Evolutionary conservation across 2,113 vertebrate species (phyloP), one percentile per base, ranked within the genome.

Genomic region (Chrysemys picta): DNA sequence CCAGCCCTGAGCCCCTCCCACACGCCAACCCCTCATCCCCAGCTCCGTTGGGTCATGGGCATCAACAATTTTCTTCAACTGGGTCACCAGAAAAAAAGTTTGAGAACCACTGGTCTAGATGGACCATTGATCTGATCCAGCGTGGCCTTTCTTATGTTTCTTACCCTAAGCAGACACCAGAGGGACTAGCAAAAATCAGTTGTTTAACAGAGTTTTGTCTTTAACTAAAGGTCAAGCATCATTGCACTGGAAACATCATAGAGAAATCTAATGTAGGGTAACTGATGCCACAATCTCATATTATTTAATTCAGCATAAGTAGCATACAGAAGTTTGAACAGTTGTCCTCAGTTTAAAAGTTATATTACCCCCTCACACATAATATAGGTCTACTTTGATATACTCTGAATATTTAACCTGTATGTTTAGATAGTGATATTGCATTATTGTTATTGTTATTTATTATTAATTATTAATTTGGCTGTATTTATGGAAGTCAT

Each of bases 231-330:
- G 83, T 82, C 9, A n/a, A 57, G 75, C 17, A 12, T 45, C 88
- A 45, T 57, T 80, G 31, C 47, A n/a, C 76, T 91, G 76, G 56
- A 85, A 91, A 35, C 12, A 10, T 80, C n/a, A 50, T 65, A 80
- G 92, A 91, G 50, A 94, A 94, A 72, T 45, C 54, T 84, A 90
- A 5, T 50, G 0, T 45, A 84, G 19, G 38, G 52, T 78, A 88
- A 75, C 24, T 89, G 84, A 90, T 93, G 72, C 45, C 76, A 91
- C n/a, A 7, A 57, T 85, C 75, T 91, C 84, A 24, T 53, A 91
- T 82, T 84, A 87, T 89, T 95, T 90, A 94, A 83, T 84, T 56
- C 6, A 31, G 17, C 21, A 91, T 79, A 84, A 87, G 50, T 24
- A 90, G 53, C 21, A 29, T 53, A 62, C 25, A 84, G 93, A 52